A percentile compares a stretch with the other conserved stretches of the same genome.
Conservation (phyloP, 2,113 vertebrate species). For the Halcyon malimbica region DNA sequence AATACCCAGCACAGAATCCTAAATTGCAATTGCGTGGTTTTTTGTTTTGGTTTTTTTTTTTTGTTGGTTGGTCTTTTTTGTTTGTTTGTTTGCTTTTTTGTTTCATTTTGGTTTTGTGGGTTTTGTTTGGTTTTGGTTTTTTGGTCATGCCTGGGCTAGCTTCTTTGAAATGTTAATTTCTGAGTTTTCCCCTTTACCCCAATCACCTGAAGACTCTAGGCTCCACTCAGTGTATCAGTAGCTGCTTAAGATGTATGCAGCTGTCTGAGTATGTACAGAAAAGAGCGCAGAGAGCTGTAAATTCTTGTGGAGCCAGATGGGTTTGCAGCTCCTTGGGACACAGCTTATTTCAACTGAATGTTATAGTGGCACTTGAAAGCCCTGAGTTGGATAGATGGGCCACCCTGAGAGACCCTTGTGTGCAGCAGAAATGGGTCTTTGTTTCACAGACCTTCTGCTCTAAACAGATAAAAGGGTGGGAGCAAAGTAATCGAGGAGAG, state of each 20-base stretch:
- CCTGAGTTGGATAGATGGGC: not conserved
- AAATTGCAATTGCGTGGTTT: not conserved
- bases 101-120: too few relatives aligned
- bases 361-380: not conserved
- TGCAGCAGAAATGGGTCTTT: not conserved
- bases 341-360: not conserved
- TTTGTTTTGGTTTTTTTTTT: not conserved
- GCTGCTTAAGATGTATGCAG: not conserved
- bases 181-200: not conserved
- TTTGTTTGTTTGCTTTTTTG: too few relatives aligned
- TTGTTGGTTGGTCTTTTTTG: too few relatives aligned
- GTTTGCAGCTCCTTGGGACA: not conserved
- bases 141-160: not conserved
- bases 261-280: not conserved
- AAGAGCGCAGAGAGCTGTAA: not conserved
- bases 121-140: too few relatives aligned
- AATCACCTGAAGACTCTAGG: not conserved
- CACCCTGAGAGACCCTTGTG: not conserved
- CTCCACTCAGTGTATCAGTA: not conserved
- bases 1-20: not conserved
- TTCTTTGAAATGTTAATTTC: not conserved
- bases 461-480: not conserved
- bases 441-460: not conserved
- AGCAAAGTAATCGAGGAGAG: not conserved
- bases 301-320: not conserved